Conservation (phyloP, 2,113 vertebrate genomes). For the Colinus virginianus region DNA sequence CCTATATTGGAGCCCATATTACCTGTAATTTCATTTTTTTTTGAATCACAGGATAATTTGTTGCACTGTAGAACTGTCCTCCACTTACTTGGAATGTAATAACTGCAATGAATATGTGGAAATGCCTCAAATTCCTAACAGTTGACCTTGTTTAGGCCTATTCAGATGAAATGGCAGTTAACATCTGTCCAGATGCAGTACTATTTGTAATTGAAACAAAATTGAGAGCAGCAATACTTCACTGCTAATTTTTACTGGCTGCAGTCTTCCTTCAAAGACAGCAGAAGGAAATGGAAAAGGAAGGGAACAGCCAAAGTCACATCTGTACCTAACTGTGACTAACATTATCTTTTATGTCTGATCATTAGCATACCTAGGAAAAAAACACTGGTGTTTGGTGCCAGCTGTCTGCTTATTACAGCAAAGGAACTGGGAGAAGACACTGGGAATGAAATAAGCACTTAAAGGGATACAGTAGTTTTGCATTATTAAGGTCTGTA, state of each 20-base stretch:
- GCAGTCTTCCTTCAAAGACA: constrained; percentile 17
- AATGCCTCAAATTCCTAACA: not conserved
- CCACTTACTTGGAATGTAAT: not conserved
- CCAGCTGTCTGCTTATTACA: constrained; percentile 14
- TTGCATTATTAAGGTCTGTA: not conserved
- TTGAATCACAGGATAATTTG: not conserved
- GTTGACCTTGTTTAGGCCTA: not conserved
- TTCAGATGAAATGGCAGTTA: not conserved
- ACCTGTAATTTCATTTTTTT: not conserved
- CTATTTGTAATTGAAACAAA: not conserved
- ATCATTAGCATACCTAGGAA: not conserved
- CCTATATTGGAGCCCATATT: not conserved
- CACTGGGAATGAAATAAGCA: not conserved
- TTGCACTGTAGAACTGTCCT: not conserved
- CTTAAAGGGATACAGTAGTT: not conserved
- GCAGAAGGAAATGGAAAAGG: constrained; percentile 18
- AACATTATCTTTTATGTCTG: constrained; percentile 40
- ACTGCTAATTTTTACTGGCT: not conserved
- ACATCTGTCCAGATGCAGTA: not conserved
- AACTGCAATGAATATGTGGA: not conserved
- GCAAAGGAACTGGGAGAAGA: not conserved
- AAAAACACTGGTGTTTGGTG: not conserved
- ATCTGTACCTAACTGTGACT: constrained; percentile 24
- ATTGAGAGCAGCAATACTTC: not conserved
- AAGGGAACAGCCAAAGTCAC: constrained; percentile 18